Percentiles rank a stretch among this genome's conserved stretches.
Conservation (phyloP, 92 coral and sea anemone genomes). For the Palythoa caribaeorum region DNA sequence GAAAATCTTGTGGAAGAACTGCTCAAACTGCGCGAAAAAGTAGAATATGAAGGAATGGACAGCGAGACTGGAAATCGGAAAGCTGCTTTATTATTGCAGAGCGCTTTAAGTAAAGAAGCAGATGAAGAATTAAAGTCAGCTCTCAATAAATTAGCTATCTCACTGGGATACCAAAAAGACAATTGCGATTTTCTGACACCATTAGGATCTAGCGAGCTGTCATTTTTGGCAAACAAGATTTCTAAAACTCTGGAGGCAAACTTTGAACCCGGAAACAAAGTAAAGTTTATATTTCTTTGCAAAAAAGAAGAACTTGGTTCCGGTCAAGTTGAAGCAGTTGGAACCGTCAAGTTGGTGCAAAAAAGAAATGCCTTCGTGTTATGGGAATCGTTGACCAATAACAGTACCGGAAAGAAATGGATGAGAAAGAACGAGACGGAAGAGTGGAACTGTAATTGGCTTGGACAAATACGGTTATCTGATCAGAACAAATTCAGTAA, state of each 20-base stretch:
- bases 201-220: neutral
- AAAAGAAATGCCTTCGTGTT: conserved; percentile 12
- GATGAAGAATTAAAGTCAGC: neutral
- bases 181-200: neutral
- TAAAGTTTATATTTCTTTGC: neutral
- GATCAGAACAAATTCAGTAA: neutral
- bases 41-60: conserved; percentile 20
- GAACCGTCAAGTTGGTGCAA: neutral
- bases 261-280: neutral
- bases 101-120: neutral
- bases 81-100: neutral
- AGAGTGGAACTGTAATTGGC: neutral
- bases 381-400: neutral
- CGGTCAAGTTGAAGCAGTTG: conserved; percentile 18
- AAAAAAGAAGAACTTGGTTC: neutral
- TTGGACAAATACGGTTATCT: neutral
- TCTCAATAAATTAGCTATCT: neutral
- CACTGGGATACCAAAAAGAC: neutral
- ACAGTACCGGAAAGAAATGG: neutral
- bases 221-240: neutral
- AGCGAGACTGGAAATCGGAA: conserved; percentile 1
- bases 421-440: neutral
- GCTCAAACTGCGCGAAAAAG: conserved; percentile 17
- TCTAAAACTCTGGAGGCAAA: conserved; percentile 1
- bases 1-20: conserved; percentile 10